Percentiles rank a stretch among this genome's conserved stretches.
These are phyloP conservation scores for Tyrannus savana DNA, from an alignment of 2,113 vertebrate species.

Conservation along the genomic window DNA sequence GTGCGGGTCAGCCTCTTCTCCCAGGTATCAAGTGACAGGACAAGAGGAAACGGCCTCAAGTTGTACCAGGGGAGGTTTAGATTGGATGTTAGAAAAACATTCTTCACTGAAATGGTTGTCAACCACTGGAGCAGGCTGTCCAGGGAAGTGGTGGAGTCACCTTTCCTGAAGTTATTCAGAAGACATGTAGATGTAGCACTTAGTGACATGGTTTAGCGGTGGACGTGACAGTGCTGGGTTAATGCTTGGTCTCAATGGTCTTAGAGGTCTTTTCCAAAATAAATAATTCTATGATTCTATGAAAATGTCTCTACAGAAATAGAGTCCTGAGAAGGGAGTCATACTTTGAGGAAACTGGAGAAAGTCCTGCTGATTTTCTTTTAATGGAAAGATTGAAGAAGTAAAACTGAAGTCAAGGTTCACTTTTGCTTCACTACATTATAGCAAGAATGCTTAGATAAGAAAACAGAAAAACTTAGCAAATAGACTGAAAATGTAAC, in stretches of 20 bases:
- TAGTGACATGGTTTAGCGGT: background rate
- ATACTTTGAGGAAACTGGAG: background rate
- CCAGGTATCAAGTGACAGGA: background rate
- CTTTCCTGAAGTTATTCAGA: background rate
- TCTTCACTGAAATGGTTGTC: background rate
- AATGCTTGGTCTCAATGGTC: background rate
- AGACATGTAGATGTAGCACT: background rate
- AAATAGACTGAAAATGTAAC: background rate
- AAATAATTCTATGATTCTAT: background rate
- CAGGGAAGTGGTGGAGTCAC: background rate
- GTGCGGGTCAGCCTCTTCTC: rapidly evolving
- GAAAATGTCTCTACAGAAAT: background rate
- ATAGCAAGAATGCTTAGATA: background rate
- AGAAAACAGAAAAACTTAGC: background rate
- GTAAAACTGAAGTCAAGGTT: background rate
- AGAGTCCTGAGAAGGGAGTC: background rate
- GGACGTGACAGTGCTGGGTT: background rate
- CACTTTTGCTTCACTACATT: background rate
- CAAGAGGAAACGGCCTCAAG: background rate
- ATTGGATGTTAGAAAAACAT: background rate
- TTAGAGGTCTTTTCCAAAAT: background rate
- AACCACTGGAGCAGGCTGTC: background rate
- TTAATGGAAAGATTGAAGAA: background rate
- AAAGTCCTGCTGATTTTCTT: background rate
- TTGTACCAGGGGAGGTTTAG: background rate